Percentiles rank a stretch among this genome's conserved stretches.
Evolutionary conservation across 2,797 vertebrate species (phyloP).

Genomic region (Gambelia wislizenii): DNA sequence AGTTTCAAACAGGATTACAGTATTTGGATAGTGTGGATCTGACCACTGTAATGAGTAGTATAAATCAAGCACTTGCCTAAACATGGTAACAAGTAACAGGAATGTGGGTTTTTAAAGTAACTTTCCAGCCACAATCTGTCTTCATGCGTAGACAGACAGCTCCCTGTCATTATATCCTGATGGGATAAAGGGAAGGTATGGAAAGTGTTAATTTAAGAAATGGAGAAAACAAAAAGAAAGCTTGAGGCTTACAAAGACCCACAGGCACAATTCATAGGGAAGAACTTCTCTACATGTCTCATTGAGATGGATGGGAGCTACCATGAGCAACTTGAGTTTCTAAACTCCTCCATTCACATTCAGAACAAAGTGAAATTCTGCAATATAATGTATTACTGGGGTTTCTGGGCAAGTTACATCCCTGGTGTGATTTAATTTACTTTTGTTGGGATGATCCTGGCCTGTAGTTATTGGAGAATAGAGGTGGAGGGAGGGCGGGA

Average conservation of each 20-base stretch:
- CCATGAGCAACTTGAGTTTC: neutral
- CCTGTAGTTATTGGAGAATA: neutral
- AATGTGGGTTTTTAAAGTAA: neutral
- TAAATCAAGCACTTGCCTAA: no score
- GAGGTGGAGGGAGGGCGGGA: neutral
- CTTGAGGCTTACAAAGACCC: neutral
- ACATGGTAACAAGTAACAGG: neutral
- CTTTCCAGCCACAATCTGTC: neutral
- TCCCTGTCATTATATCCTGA: neutral
- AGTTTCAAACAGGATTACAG: no score
- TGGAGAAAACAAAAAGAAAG: neutral
- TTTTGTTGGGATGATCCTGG: neutral
- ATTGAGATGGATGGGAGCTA: neutral
- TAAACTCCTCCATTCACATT: neutral
- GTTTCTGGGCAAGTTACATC: neutral
- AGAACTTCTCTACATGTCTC: no score
- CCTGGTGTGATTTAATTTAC: neutral
- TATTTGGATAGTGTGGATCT: no score
- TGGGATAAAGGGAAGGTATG: neutral
- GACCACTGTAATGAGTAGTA: no score
- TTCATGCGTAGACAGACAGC: neutral
- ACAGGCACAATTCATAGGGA: neutral
- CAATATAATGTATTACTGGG: fast-evolving
- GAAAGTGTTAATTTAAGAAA: neutral
- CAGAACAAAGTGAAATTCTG: neutral